Evolutionary conservation across 2,113 vertebrate species (phyloP), one percentile per base, ranked within the genome.

Genomic region (Hydrolagus affinis): DNA sequence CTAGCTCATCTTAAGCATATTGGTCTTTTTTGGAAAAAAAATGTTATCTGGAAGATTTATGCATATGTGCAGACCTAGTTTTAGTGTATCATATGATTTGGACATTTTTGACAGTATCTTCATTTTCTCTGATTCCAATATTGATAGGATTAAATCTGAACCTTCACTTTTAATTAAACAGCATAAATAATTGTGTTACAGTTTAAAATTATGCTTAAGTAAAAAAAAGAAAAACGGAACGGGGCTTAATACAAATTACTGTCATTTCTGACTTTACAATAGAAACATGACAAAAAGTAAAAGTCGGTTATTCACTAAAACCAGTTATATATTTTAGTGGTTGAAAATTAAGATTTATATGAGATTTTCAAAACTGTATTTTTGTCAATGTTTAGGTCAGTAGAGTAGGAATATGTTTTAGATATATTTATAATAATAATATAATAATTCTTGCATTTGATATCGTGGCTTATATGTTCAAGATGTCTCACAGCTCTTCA

Each of bases 21-120:
- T 64, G 62, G 2, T 19, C 8, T 60, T 59, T 11, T 60, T 60
- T n/a, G 62, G 62, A 14, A 17, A 64, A 83, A 83, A 15, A 62
- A 64, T 23, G 23, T 77, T 77, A n/a, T 57, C 57, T 76, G 23
- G 30, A 74, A 74, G 4, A 77, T 77, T 23, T 64, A 64, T 80
- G 57, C 12, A 83, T 19, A 17, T 44, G 2, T 62, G 17, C 19
- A 64, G 76, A n/a, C 0, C 23, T 80, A 28, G 19, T 74, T 44
- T 74, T 73, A 44, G 44, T 74, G 32, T 56, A 44, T 15, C 62
- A 14, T 77, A 57, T 59, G 56, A 60, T 23, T 44, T 44, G 44
- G 44, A 44, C 44, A 44, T 44, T 78, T 15, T 78, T 78, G 57
- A 78, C 9, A 25, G 12, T 25, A 23, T 1, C 14, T 30, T 25